Evolutionary conservation across 2,113 vertebrate species (phyloP), one percentile per base, ranked within the genome.

Genomic region (Grantiella picta): DNA sequence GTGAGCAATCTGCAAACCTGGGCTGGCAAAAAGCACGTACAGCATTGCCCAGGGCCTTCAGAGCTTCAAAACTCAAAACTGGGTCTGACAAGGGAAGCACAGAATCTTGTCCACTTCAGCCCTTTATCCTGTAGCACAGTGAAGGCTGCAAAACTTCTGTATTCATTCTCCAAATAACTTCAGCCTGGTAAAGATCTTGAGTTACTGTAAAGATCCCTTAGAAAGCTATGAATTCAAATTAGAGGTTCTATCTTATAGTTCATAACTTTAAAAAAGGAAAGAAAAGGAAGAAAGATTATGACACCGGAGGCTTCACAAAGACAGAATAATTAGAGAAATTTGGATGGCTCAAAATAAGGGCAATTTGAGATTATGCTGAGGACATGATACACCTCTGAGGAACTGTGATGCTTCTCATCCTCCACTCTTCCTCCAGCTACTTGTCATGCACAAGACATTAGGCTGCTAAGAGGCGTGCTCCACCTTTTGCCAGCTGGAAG

Each of bases 241-340:
- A 44, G 35, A 75, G 19, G 14, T n/a, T 90, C 56, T 42, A 70
- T 9, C 20, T 75, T 59, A 63, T 5, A n/a, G 60, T 49, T 63
- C 28, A 53, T 19, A 56, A 49, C 14, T 61, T 0, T 25, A 33
- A 77, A 65, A 66, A 40, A 60, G 15, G 0, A 5, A 38, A 1
- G 0, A 80, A 66, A 45, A 52, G 16, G 2, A 57, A 70, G 77
- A 45, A 54, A 35, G 0, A 61, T 24, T 6, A 53, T 9, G 10
- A 64, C 27, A 56, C 9, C n/a, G 9, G 33, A 66, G 1, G 16
- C 18, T 57, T 90, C 57, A 75, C 12, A 68, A 64, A 79, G 38
- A 23, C 61, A 65, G 14, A 85, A 61, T 36, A 56, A 42, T 33
- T 5, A 35, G 20, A 70, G 13, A 70, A 63, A 50, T 38, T 10